Percentiles rank a stretch among this genome's conserved stretches.
Conservation (phyloP, 2,113 vertebrate genomes). For the Gnathochromis pfefferi region DNA sequence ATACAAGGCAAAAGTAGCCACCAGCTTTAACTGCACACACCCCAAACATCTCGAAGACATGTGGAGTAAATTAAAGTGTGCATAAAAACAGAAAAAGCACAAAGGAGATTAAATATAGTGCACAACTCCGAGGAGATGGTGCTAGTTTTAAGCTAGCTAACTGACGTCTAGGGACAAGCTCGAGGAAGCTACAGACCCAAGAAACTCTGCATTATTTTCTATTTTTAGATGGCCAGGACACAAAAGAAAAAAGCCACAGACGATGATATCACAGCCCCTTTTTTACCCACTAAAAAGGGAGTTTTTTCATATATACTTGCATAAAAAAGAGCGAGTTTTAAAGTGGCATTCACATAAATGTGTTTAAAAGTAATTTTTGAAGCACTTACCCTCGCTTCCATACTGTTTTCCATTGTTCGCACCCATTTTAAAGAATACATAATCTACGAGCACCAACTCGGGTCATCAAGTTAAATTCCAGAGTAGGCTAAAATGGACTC, state of each 20-base stretch:
- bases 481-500: background rate
- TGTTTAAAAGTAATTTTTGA: background rate
- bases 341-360: background rate
- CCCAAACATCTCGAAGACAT: background rate
- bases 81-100: background rate
- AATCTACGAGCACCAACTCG: slow-evolving; percentile 65
- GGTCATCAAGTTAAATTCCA: slow-evolving; percentile 35
- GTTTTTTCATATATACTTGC: background rate
- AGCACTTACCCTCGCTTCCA: slow-evolving; percentile 91
- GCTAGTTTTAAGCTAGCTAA: background rate
- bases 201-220: background rate
- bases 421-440: slow-evolving; percentile 91
- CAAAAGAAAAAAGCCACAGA: background rate
- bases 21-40: background rate
- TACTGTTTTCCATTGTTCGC: slow-evolving; percentile 96
- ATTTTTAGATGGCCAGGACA: background rate
- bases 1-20: background rate
- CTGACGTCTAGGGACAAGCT: background rate
- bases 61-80: rapidly evolving
- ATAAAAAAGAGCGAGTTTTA: background rate
- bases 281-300: background rate
- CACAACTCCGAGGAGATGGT: background rate
- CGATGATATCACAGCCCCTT: background rate
- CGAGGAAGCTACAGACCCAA: background rate
- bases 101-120: background rate